Conservation (phyloP, 2,797 vertebrate genomes). For the Botia kubotai region DNA sequence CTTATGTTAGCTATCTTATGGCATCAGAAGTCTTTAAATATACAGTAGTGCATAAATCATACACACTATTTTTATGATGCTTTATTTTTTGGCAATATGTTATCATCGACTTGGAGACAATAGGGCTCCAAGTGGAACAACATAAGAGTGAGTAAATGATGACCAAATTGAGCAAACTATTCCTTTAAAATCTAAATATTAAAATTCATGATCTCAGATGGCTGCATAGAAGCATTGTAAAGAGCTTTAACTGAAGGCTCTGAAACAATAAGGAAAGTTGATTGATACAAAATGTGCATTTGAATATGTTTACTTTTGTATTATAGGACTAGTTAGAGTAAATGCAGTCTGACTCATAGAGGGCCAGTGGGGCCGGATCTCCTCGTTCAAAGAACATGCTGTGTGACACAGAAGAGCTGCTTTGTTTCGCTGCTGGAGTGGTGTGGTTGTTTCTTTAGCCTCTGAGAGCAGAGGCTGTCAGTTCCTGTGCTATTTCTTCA, state of each 20-base stretch:
- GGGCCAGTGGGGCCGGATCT: conserved; percentile 67
- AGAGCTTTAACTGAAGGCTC: not conserved
- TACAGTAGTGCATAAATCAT: not conserved
- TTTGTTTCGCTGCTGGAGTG: conserved; percentile 74
- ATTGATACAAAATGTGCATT: conserved; percentile 37
- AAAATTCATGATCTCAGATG: conserved; percentile 63
- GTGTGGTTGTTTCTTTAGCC: conserved; percentile 33
- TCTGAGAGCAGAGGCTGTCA: conserved; percentile 53
- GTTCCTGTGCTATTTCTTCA: conserved; percentile 53
- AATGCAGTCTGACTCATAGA: conserved; percentile 72
- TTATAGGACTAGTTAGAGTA: conserved; percentile 39
- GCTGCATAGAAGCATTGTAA: conserved; percentile 48
- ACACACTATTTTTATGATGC: not conserved
- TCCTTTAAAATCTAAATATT: conserved; percentile 31
- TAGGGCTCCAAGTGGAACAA: not conserved
- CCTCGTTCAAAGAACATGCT: conserved; percentile 73
- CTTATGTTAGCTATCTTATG: not conserved
- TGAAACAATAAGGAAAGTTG: not conserved
- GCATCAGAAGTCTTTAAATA: not conserved
- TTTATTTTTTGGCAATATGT: not conserved
- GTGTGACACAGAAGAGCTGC: conserved; percentile 69
- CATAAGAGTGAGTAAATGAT: not conserved
- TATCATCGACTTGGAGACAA: not conserved
- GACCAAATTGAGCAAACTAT: not conserved
- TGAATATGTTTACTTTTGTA: conserved; percentile 43